Evolutionary conservation across 2,888 invertebrate genomes (phyloP).

Genomic region (Andrena praecox): DNA sequence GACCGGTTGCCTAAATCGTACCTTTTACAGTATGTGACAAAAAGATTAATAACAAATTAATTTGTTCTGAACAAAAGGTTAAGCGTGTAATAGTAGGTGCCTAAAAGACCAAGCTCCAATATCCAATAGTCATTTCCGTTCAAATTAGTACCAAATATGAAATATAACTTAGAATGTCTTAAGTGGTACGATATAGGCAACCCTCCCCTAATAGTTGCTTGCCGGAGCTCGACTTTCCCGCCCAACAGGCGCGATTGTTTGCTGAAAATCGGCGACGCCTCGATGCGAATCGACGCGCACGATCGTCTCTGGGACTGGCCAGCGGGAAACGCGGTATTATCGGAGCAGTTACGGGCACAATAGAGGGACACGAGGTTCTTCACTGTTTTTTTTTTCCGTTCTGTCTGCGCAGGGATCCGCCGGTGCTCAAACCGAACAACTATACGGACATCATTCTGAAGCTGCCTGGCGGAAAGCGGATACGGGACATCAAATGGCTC

Average conservation of each 20-base stretch:
- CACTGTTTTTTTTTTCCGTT: neutral
- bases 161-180: no score
- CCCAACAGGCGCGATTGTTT: slow-evolving; percentile 2
- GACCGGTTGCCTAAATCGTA: no score
- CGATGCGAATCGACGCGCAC: neutral
- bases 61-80: no score
- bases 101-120: no score
- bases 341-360: slow-evolving; percentile 20
- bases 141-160: no score
- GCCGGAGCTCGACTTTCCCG: no score
- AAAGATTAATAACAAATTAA: no score
- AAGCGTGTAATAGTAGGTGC: no score
- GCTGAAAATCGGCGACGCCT: slow-evolving; percentile 11
- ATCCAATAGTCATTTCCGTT: no score
- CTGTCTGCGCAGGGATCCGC: slow-evolving; percentile 90
- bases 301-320: neutral
- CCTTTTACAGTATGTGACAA: no score
- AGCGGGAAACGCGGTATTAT: slow-evolving; percentile 9
- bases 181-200: no score
- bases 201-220: no score
- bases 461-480: slow-evolving; percentile 93
- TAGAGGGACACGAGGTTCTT: neutral
- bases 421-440: slow-evolving; percentile 90
- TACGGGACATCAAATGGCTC: slow-evolving; percentile 95
- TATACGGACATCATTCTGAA: slow-evolving; percentile 93